phyloP scores from a whole-genome alignment of 92 coral and sea anemone genomes.

The Zoanthus sociatus region DNA sequence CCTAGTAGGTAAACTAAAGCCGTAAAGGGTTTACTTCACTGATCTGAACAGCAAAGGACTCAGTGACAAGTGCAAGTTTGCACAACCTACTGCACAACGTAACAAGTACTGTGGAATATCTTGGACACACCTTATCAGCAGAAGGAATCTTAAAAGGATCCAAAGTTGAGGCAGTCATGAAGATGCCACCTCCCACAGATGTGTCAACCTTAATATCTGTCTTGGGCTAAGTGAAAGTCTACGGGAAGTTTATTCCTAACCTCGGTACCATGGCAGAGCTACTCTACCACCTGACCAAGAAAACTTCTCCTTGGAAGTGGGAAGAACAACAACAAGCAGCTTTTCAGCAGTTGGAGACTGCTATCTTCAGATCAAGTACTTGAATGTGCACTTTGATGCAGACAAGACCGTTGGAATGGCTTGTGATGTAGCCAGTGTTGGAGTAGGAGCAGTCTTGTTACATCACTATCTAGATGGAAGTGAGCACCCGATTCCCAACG shows the following conservation, averaged over 20 bases:
- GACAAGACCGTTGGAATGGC: too few relatives aligned
- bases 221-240: not conserved
- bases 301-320: not conserved
- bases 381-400: too few relatives aligned
- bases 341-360: not conserved
- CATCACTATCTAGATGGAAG: too few relatives aligned
- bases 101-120: not conserved
- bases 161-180: not conserved
- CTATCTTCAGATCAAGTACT: not conserved
- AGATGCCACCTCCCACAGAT: not conserved
- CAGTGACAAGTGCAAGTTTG: not conserved
- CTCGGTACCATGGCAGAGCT: not conserved
- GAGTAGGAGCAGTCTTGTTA: too few relatives aligned
- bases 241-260: not conserved
- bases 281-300: not conserved
- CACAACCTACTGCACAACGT: not conserved
- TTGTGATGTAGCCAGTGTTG: too few relatives aligned
- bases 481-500: too few relatives aligned
- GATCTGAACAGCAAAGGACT: not conserved
- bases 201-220: not conserved
- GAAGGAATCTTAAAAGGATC: not conserved
- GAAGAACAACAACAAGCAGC: not conserved
- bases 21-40: not conserved
- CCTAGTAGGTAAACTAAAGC: not conserved
- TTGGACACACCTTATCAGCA: not conserved